phyloP scores from a whole-genome alignment of 2,113 vertebrate genomes.

The Hystrix cristata region DNA sequence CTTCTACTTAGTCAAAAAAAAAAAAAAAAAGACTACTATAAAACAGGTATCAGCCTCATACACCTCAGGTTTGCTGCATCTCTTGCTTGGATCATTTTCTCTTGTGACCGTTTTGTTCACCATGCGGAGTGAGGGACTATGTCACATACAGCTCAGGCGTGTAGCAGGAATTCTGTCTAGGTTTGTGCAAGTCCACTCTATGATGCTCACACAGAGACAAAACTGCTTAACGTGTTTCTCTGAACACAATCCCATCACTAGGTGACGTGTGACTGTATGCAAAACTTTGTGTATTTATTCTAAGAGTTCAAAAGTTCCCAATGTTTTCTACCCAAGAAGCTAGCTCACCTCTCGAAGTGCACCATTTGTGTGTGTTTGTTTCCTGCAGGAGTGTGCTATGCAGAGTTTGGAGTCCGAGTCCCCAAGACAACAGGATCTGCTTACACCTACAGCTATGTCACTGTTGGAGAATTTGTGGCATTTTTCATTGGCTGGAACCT shows the following conservation, averaged over 20 bases:
- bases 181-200: neutral
- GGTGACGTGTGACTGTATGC: neutral
- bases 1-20: neutral
- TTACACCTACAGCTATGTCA: slow-evolving; percentile 99
- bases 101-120: neutral
- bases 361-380: neutral
- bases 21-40: neutral
- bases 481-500: slow-evolving; percentile 99
- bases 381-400: slow-evolving; percentile 95
- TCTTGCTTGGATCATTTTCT: neutral
- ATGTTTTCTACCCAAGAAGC: neutral
- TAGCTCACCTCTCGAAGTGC: neutral
- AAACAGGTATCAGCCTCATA: neutral
- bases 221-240: neutral
- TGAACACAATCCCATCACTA: neutral
- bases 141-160: too few species aligned
- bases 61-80: neutral
- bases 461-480: slow-evolving; percentile 97
- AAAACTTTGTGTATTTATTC: neutral
- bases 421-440: slow-evolving; percentile 98
- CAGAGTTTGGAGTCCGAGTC: slow-evolving; percentile 97
- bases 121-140: neutral
- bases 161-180: neutral
- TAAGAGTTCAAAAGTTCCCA: neutral
- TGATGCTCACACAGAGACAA: neutral